Conservation (phyloP, 2,113 vertebrate genomes). For the Nanger granti region DNA sequence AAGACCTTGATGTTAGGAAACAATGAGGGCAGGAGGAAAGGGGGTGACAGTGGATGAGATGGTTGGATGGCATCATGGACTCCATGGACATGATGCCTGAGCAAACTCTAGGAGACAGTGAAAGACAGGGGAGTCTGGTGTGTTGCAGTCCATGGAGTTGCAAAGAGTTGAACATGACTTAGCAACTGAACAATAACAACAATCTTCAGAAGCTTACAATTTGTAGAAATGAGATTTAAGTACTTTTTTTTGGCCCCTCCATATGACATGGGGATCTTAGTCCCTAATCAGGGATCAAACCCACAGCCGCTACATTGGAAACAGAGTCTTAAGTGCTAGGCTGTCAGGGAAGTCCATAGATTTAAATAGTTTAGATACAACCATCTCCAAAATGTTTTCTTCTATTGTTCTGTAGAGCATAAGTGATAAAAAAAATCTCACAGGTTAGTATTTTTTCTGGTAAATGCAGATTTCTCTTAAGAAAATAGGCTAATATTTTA, state of each 20-base stretch:
- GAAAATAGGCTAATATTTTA: background rate
- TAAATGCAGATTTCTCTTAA: conserved; percentile 24
- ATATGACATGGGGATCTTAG: background rate
- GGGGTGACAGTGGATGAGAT: background rate
- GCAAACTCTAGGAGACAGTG: background rate
- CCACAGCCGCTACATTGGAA: background rate
- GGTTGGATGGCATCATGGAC: background rate
- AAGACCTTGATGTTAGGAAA: background rate
- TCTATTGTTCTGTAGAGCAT: background rate
- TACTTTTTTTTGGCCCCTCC: background rate
- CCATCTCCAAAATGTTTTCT: conserved; percentile 1
- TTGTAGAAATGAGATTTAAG: background rate
- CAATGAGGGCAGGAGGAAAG: background rate
- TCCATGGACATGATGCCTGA: background rate
- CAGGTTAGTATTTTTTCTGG: background rate
- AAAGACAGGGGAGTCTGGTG: background rate
- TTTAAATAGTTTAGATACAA: background rate
- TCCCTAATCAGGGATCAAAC: background rate
- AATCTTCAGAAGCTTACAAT: background rate
- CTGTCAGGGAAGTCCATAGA: background rate
- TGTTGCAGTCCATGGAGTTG: background rate
- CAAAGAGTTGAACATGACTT: background rate
- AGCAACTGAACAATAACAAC: background rate
- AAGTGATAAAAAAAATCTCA: background rate
- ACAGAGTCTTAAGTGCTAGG: background rate